Evolutionary conservation across 2,797 vertebrate species (phyloP), one percentile per base, ranked within the genome.

Genomic region (Synanceia verrucosa): DNA sequence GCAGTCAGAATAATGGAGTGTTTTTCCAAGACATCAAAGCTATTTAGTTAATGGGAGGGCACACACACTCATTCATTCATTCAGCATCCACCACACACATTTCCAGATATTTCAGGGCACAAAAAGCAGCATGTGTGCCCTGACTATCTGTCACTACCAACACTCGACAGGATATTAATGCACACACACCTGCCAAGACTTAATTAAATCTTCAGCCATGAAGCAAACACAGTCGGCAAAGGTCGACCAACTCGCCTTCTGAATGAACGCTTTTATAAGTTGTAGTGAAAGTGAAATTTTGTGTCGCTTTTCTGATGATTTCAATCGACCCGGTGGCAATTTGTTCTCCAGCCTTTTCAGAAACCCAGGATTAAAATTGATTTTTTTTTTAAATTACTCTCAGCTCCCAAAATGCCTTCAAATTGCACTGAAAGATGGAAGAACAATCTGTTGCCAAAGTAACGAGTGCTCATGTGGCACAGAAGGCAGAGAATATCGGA

Each of bases 11-110:
- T 82, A 82, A 73, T 79, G 63, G 55, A 55, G 70, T 61, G 50
- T 71, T 88, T 82, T 82, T 86, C 75, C 55, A 78, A 61, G 26
- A 70, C 73, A 77, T 85, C 46, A 81, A 81, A 76, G 81, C 19
- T 39, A 68, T 82, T 82, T 62, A 70, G 46, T 70, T 73, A 65
- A 76, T 70, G 60, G 46, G 44, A 56, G 66, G 62, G 18, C 47
- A 34, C 5, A 36, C 48, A 50, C 41, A 55, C 26, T 37, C 13
- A 48, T 44, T 14, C 12, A 65, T 11, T 39, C 60, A 59, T 53
- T 44, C 19, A 64, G 55, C 21, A 53, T 48, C 36, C 36, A 62
- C 16, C 48, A 75, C 64, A 76, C 8, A 64, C 47, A 74, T 65
- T 55, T 53, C 39, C 52, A 65, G 63, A 39, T 69, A 73, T 63